phyloP scores from a whole-genome alignment of 1,140 invertebrate species.

The Dreissena rostriformis region DNA sequence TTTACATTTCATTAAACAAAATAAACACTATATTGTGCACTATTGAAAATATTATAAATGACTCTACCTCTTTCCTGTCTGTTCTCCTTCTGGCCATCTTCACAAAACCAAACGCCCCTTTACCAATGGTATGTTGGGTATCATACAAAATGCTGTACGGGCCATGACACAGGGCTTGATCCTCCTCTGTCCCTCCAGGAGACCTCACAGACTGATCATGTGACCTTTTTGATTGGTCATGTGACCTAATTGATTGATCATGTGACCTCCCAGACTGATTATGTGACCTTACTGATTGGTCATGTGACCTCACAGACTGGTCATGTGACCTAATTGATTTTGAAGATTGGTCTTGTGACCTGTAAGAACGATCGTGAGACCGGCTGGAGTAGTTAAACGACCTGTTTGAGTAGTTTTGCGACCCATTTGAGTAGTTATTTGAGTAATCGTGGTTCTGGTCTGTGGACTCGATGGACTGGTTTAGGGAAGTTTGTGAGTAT shows the following conservation, averaged over 20 bases:
- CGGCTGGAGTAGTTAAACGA: not conserved
- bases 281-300: not conserved
- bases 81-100: constrained; percentile 86
- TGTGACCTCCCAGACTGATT: not conserved
- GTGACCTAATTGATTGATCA: not conserved
- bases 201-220: not conserved
- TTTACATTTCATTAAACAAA: not conserved
- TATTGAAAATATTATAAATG: not conserved
- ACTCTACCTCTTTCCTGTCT: constrained; percentile 84
- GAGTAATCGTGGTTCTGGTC: not conserved
- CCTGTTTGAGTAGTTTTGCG: not conserved
- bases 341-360: not conserved
- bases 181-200: constrained; percentile 38
- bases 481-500: too few relatives aligned
- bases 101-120: constrained; percentile 90
- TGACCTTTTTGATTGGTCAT: constrained; percentile 4
- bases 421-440: not conserved
- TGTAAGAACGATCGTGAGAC: not conserved
- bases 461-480: too few relatives aligned
- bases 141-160: constrained; percentile 82
- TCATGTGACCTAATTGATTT: not conserved
- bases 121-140: constrained; percentile 88
- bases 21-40: too few relatives aligned
- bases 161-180: constrained; percentile 37
- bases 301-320: not conserved